Evolutionary conservation across 1,140 invertebrate species (phyloP).

Genomic region (Ceratina calcarata): DNA sequence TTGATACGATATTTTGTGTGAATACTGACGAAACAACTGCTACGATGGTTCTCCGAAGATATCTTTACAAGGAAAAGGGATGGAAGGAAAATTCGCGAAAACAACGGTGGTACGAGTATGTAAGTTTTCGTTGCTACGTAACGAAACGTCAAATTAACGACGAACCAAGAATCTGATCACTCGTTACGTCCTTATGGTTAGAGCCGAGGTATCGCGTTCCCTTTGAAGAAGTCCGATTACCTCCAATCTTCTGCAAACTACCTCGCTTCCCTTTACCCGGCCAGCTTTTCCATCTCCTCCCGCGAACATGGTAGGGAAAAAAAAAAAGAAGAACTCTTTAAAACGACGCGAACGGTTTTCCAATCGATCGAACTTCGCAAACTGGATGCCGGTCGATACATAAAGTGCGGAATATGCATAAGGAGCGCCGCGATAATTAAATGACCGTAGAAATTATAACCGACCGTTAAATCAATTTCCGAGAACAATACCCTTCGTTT

Average conservation of each 20-base stretch:
- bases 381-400: neutral
- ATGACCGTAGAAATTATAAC: neutral
- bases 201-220: neutral
- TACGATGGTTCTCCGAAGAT: too few relatives aligned
- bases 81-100: neutral
- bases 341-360: slow-evolving; percentile 38
- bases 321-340: neutral
- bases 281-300: slow-evolving; percentile 5
- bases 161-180: neutral
- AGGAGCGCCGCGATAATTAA: neutral
- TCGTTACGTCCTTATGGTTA: slow-evolving; percentile 15
- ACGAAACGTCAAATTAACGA: slow-evolving; percentile 1
- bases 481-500: too few relatives aligned
- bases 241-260: neutral
- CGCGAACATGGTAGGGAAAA: too few relatives aligned
- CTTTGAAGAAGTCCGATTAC: neutral
- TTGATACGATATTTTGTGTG: too few relatives aligned
- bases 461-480: neutral
- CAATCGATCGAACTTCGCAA: slow-evolving; percentile 50
- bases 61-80: neutral
- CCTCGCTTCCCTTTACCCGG: neutral
- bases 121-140: neutral
- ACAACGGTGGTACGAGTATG: too few relatives aligned
- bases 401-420: neutral
- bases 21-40: too few relatives aligned